Percentiles rank a stretch among this genome's conserved stretches.
Conservation (phyloP, 1,140 invertebrate genomes). For the Drosophila yakuba region DNA sequence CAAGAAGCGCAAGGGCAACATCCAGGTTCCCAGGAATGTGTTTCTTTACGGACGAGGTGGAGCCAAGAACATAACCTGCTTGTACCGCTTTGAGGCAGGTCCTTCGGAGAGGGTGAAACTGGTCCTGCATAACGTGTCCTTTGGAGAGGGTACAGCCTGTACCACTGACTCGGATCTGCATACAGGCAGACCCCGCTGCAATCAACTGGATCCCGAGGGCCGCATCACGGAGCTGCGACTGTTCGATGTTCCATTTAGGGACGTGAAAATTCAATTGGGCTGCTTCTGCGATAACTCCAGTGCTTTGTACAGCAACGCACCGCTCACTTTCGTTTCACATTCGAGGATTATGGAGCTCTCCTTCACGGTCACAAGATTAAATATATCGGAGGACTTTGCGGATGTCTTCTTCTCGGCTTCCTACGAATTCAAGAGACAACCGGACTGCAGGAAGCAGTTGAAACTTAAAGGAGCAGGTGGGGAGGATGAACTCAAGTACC, state of each 20-base stretch:
- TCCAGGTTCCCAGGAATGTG: conserved; percentile 87
- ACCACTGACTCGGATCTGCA: conserved; percentile 89
- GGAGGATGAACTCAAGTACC: conserved; percentile 87
- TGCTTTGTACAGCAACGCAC: conserved; percentile 84
- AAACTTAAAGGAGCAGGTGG: conserved; percentile 87
- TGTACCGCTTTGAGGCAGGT: conserved; percentile 90
- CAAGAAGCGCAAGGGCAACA: conserved; percentile 82
- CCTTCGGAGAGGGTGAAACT: conserved; percentile 87
- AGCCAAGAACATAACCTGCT: conserved; percentile 89
- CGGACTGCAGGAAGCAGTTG: conserved; percentile 88
- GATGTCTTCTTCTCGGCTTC: conserved; percentile 89
- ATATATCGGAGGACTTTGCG: conserved; percentile 89
- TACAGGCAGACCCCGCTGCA: conserved; percentile 87
- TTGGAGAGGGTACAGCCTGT: conserved; percentile 88
- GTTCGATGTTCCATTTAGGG: conserved; percentile 88
- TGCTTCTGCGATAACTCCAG: conserved; percentile 90
- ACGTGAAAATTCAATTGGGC: conserved; percentile 87
- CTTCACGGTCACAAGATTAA: conserved; percentile 88
- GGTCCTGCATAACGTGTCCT: conserved; percentile 89
- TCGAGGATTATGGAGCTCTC: conserved; percentile 88
- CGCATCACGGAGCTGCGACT: conserved; percentile 87
- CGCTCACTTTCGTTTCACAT: conserved; percentile 88
- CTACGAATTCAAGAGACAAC: conserved; percentile 88
- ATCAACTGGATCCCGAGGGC: conserved; percentile 85
- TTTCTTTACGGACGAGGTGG: conserved; percentile 92